Evolutionary conservation across 1,140 invertebrate genomes (phyloP), one percentile per base, ranked within the genome.

Genomic region (Portunus trituberculatus): DNA sequence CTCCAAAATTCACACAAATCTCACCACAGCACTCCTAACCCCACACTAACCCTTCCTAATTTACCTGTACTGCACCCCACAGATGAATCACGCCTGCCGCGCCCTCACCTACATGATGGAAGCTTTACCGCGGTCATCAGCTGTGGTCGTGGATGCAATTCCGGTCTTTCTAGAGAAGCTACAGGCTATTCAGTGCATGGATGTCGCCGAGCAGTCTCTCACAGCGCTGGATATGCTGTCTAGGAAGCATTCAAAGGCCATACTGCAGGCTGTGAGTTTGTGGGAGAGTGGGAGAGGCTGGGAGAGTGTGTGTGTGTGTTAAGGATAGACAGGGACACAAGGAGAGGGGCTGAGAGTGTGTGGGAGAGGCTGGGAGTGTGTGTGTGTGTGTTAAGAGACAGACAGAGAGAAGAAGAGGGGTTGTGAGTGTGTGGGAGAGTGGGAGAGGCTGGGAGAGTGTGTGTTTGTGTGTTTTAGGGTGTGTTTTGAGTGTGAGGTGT

Each of bases 21-120:
- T n/a, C n/a, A n/a, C n/a, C n/a, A n/a, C n/a, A n/a, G n/a, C n/a
- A n/a, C n/a, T n/a, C n/a, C n/a, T n/a, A n/a, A n/a, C n/a, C n/a
- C n/a, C n/a, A n/a, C n/a, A n/a, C n/a, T n/a, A n/a, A n/a, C n/a
- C n/a, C n/a, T n/a, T n/a, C n/a, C n/a, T n/a, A n/a, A n/a, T n/a
- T n/a, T 20, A 92, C 31, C 52, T 39, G 29, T 2, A 10, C 32
- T 29, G 28, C 28, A 39, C 89, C 96, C 59, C 32, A 31, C 97
- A 98, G 98, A 99, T 99, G 99, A 99, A 99, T 97, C 99, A 99
- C 97, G 99, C 99, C 0, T 99, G 99, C 97, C 98, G 99, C 87
- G 99, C 99, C 10, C 97, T 99, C 16, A 99, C 99, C 0, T 99
- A 99, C 97, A 99, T 99, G 99, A 99, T 99, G 98, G 99, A 99